Conservation (phyloP, 2,797 vertebrate species). For the Syndactyla subalaris region DNA sequence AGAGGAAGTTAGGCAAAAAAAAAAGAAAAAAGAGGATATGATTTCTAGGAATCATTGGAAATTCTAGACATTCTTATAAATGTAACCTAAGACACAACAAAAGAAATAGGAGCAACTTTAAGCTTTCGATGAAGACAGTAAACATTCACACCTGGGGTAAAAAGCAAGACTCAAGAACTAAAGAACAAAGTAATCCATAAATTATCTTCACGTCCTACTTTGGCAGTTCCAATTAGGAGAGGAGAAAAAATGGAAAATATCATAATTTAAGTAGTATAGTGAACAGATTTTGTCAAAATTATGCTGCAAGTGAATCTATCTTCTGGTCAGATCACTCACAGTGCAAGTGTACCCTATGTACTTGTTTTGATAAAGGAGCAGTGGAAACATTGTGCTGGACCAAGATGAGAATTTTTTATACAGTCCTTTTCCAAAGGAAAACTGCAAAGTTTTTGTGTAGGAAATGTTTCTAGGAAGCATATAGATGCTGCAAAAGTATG, state of each 20-base stretch:
- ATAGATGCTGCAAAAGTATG: not conserved
- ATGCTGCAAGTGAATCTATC: not conserved
- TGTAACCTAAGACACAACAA: not conserved
- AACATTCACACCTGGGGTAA: not conserved
- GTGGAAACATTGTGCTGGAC: not conserved
- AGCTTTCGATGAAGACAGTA: not conserved
- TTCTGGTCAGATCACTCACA: not conserved
- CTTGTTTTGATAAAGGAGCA: not conserved
- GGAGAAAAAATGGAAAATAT: not conserved
- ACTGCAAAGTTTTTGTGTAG: not conserved
- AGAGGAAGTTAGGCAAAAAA: not conserved
- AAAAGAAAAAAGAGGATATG: not conserved
- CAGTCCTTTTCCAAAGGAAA: not conserved
- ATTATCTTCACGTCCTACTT: not conserved
- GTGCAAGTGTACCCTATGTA: not conserved
- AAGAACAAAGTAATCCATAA: not conserved
- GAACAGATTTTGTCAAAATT: not conserved
- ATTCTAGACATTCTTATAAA: not conserved
- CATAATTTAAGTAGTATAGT: not conserved
- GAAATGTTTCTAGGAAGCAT: not conserved
- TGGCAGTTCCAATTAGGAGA: not conserved
- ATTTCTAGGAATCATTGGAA: not conserved
- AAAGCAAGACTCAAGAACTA: not conserved
- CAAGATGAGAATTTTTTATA: not conserved
- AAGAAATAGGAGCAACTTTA: not conserved